Evolutionary conservation across 2,888 invertebrate genomes (phyloP), one percentile per base, ranked within the genome.

Genomic region (Acanthosepion lycidas): DNA sequence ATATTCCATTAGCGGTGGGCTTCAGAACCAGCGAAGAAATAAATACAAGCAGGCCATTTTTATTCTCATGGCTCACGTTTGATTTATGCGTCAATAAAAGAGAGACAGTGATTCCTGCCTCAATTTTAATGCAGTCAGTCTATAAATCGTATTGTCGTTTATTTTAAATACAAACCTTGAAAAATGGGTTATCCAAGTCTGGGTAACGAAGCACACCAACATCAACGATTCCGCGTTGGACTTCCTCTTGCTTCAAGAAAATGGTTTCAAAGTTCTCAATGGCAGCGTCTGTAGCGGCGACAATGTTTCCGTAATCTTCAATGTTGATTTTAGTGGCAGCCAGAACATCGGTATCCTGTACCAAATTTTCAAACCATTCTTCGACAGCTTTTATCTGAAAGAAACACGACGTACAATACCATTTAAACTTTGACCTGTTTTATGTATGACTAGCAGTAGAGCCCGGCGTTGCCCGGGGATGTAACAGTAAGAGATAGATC

Each of bases 241-340:
- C 49, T 28, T 93, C 49, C 4, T 93, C 18, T 93, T 53, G 48
- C 28, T 93, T 93, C 93, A 93, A 23, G 93, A 93, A 93, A n/a
- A 93, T n/a, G 12, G 93, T 53, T 51, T 48, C 93, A 49, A 93
- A 93, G 49, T 33, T 93, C n/a, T 93, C 93, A n/a, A 93, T 49
- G 53, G 93, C 93, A 2, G 93, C 93, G 26, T 53, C 93, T 15
- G 93, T 93, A 9, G 93, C 93, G 26, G 93, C 93, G 6, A 93
- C 93, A 18, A 93, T 49, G 53, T 93, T 93, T 51, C n/a, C 93
- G 20, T 49, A 93, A 33, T 93, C 93, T n/a, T 53, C 49, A 15
- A 93, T 93, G 33, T 93, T 51, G n/a, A 93, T 93, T 51, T 93
- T 93, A 33, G 93, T 93, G 28, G 93, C 51, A 23, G 48, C 93